A percentile compares a stretch with the other conserved stretches of the same genome.
phyloP scores from a whole-genome alignment of 2,797 vertebrate species.

The Lagocephalus sceleratus region DNA sequence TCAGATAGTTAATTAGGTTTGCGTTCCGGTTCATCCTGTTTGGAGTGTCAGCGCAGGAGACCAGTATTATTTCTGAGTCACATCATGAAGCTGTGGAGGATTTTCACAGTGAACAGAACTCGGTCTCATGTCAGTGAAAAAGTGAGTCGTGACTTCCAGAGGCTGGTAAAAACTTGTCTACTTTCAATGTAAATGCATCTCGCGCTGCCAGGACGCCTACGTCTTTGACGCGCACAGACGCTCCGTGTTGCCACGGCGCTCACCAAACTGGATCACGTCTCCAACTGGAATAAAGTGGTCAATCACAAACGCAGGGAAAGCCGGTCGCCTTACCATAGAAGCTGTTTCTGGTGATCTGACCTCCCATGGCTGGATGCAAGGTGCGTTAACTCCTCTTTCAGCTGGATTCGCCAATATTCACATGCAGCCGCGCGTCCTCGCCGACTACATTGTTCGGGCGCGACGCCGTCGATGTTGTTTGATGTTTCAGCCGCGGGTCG shows the following conservation, averaged over 20 bases:
- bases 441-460: conserved; percentile 34
- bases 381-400: conserved; percentile 62
- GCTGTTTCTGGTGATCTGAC: conserved; percentile 84
- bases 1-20: too few species aligned
- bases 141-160: conserved; percentile 50
- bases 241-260: not conserved
- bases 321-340: conserved; percentile 80
- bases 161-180: conserved; percentile 39
- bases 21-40: too few species aligned
- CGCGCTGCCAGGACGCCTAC: conserved; percentile 43
- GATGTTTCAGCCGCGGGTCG: conserved; percentile 17
- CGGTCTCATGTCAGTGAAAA: not conserved
- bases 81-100: not conserved
- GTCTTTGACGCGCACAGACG: conserved; percentile 17
- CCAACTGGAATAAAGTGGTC: too few species aligned
- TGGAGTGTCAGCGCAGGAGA: too few species aligned
- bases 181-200: conserved; percentile 40
- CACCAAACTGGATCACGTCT: too few species aligned
- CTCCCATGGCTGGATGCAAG: conserved; percentile 83
- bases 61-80: too few species aligned
- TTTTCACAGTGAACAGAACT: not conserved
- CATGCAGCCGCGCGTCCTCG: conserved; percentile 44
- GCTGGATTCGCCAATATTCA: conserved; percentile 29
- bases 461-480: not conserved
- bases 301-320: too few species aligned